Conservation (phyloP, 64 coral and sea anemone genomes). For the Montipora foliosa region DNA sequence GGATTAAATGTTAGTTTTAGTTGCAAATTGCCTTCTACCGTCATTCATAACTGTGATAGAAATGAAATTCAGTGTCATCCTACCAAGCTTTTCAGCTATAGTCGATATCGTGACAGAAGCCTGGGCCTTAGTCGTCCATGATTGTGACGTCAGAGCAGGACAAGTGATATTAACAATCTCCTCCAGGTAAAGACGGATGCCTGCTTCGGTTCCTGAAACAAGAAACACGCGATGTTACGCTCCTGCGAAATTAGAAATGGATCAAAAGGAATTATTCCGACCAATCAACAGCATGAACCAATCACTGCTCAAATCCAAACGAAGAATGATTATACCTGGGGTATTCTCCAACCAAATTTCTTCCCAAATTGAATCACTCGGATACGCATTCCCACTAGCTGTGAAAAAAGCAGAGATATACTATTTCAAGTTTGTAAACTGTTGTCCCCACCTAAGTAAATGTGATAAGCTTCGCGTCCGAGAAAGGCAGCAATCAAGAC, state of each 20-base stretch:
- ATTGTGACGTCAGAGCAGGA: conserved; percentile 76
- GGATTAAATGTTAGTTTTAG: no score
- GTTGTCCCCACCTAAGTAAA: no score
- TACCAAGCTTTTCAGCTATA: conserved; percentile 84
- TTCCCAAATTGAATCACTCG: conserved; percentile 78
- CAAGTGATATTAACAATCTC: conserved; percentile 89
- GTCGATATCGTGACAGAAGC: conserved; percentile 81
- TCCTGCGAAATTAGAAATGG: no score
- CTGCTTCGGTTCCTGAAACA: conserved; percentile 88
- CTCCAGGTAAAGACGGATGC: conserved; percentile 84
- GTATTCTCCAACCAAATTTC: conserved; percentile 99
- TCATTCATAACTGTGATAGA: no score
- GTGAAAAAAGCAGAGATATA: conserved; percentile 17
- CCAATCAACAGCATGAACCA: neutral
- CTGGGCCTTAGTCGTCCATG: conserved; percentile 84
- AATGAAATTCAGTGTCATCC: neutral
- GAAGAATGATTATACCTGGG: conserved; percentile 68
- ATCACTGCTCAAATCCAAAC: neutral
- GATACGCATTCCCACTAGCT: neutral
- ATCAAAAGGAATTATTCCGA: no score
- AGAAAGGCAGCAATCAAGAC: no score
- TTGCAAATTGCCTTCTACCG: no score
- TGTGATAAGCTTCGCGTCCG: no score
- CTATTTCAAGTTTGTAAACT: neutral
- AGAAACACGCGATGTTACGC: neutral